Percentiles rank a stretch among this genome's conserved stretches.
Conservation (phyloP, 2,888 invertebrate species). For the Hedya salicella region DNA sequence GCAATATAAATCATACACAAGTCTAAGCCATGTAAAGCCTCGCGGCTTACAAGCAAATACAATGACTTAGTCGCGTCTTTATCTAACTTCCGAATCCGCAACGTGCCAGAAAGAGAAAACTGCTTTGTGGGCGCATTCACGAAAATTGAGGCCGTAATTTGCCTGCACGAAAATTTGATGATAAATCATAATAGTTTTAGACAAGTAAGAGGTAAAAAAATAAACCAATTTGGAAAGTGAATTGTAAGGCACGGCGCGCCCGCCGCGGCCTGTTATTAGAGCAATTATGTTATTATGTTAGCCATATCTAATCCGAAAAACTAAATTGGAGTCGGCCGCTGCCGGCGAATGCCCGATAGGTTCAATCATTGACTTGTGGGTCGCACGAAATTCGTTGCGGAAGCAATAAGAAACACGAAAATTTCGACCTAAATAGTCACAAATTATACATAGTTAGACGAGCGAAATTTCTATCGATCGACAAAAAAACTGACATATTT, state of each 20-base stretch:
- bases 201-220: slow-evolving; percentile 80
- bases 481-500: slow-evolving; percentile 62
- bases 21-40: slow-evolving; percentile 66
- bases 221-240: slow-evolving; percentile 85
- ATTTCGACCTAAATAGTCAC: slow-evolving; percentile 70
- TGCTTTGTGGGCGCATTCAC: slow-evolving; percentile 59
- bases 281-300: slow-evolving; percentile 85
- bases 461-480: slow-evolving; percentile 62
- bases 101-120: slow-evolving; percentile 67
- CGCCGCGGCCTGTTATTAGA: slow-evolving; percentile 81
- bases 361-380: slow-evolving; percentile 82
- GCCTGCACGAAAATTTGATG: slow-evolving; percentile 84
- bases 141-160: slow-evolving; percentile 79
- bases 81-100: slow-evolving; percentile 56
- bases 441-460: slow-evolving; percentile 70
- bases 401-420: slow-evolving; percentile 84
- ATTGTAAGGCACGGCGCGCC: slow-evolving; percentile 82
- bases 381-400: slow-evolving; percentile 85
- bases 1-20: slow-evolving; percentile 75
- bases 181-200: slow-evolving; percentile 85
- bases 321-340: slow-evolving; percentile 83
- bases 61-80: slow-evolving; percentile 68
- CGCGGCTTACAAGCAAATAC: slow-evolving; percentile 73
- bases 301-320: slow-evolving; percentile 85
- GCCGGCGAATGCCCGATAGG: slow-evolving; percentile 82